Conservation (phyloP, 2,888 invertebrate genomes). For the Desoria tigrina region DNA sequence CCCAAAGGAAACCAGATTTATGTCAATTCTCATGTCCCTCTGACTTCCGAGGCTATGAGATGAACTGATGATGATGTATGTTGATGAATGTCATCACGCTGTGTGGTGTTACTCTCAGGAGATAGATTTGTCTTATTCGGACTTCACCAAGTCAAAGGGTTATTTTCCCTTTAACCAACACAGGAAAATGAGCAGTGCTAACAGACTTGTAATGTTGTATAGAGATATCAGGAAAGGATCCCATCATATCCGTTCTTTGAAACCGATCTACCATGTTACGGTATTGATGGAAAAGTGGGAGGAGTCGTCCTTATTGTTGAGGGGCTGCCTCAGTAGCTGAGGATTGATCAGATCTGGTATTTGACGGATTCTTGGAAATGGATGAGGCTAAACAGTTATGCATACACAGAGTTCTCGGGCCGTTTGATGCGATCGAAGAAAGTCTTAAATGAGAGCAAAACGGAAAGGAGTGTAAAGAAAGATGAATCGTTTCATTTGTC, state of each 20-base stretch:
- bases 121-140: conserved; percentile 10
- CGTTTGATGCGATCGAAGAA: conserved; percentile 1
- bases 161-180: not conserved
- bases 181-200: no score
- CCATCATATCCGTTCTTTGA: not conserved
- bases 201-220: no score
- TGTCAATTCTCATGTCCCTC: not conserved
- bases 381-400: not conserved
- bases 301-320: conserved; percentile 7
- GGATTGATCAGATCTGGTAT: conserved; percentile 1
- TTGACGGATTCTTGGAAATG: conserved; percentile 6
- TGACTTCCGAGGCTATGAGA: conserved; percentile 4
- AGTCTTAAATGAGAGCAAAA: not conserved
- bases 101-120: conserved; percentile 10
- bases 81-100: conserved; percentile 16
- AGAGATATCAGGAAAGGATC: not conserved
- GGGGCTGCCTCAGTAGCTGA: not conserved
- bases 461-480: conserved; percentile 4
- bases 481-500: conserved; percentile 9
- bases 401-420: not conserved
- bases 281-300: conserved; percentile 1
- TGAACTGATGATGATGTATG: conserved; percentile 17
- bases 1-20: conserved; percentile 7
- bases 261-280: not conserved
- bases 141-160: conserved; percentile 6